These are phyloP conservation scores for Cepaea hortensis DNA, from an alignment of 2,888 invertebrate species.

Conservation along the genomic window DNA sequence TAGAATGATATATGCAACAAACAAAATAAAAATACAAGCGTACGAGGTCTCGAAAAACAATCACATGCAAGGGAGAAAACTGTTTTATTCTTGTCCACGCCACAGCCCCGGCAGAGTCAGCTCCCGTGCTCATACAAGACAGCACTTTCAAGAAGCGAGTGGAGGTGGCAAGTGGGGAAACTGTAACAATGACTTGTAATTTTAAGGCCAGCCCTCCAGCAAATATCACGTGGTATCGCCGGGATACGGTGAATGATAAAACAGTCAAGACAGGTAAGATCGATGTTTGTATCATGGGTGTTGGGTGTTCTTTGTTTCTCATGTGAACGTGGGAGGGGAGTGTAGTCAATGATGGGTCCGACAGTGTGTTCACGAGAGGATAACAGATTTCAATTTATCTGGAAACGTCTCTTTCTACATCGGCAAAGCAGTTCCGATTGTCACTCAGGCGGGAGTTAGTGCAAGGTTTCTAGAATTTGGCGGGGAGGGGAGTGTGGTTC, in stretches of 20 bases:
- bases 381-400: too few species aligned
- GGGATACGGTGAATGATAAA: conserved; percentile 3
- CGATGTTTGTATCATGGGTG: not conserved
- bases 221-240: conserved; percentile 54
- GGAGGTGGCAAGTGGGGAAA: conserved; percentile 50
- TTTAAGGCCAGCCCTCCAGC: conserved; percentile 57
- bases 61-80: not conserved
- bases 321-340: not conserved
- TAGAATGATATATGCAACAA: too few species aligned
- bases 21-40: too few species aligned
- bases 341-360: too few species aligned
- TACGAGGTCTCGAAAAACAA: too few species aligned
- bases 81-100: not conserved
- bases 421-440: too few species aligned
- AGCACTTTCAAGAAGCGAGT: conserved; percentile 41
- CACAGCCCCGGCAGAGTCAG: conserved; percentile 22
- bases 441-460: too few species aligned
- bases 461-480: too few species aligned
- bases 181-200: conserved; percentile 56
- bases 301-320: too few species aligned
- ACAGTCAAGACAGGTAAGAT: conserved; percentile 19
- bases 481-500: too few species aligned
- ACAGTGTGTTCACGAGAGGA: too few species aligned
- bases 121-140: conserved; percentile 44
- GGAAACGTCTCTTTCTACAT: too few species aligned